phyloP scores from a whole-genome alignment of 2,113 vertebrate species.

The Hippocampus mohnikei region DNA sequence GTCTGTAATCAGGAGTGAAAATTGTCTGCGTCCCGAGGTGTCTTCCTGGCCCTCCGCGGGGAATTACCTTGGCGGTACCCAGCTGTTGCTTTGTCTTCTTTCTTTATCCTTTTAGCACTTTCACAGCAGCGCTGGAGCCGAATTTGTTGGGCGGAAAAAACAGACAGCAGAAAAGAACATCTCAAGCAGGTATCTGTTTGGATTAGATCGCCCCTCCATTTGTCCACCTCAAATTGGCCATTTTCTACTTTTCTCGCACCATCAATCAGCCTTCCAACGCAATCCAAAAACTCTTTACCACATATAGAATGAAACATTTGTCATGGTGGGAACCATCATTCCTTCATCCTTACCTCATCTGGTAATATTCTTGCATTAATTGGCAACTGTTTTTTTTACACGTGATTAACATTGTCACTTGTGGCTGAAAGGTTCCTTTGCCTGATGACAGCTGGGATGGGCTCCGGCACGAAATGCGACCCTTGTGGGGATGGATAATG shows the following conservation, averaged over 20 bases:
- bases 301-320: slow-evolving; percentile 22
- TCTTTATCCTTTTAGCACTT: slow-evolving; percentile 76
- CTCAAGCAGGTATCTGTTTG: slow-evolving; percentile 71
- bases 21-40: slow-evolving; percentile 65
- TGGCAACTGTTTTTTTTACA: background rate
- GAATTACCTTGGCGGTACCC: slow-evolving; percentile 73
- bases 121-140: slow-evolving; percentile 59
- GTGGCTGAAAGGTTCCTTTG: background rate
- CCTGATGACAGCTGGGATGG: too few species aligned
- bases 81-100: slow-evolving; percentile 74
- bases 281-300: slow-evolving; percentile 28
- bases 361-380: slow-evolving; percentile 1
- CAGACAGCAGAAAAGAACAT: slow-evolving; percentile 50
- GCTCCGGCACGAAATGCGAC: too few species aligned
- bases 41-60: slow-evolving; percentile 62
- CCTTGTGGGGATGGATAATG: slow-evolving; percentile 1
- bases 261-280: slow-evolving; percentile 46
- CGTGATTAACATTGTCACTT: background rate
- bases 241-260: slow-evolving; percentile 64
- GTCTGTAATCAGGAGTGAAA: slow-evolving; percentile 74
- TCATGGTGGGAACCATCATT: background rate
- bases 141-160: slow-evolving; percentile 31
- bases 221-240: slow-evolving; percentile 72
- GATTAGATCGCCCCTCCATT: slow-evolving; percentile 70
- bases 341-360: slow-evolving; percentile 3